Conservation (phyloP, 2,797 vertebrate genomes). For the Spizella passerina region DNA sequence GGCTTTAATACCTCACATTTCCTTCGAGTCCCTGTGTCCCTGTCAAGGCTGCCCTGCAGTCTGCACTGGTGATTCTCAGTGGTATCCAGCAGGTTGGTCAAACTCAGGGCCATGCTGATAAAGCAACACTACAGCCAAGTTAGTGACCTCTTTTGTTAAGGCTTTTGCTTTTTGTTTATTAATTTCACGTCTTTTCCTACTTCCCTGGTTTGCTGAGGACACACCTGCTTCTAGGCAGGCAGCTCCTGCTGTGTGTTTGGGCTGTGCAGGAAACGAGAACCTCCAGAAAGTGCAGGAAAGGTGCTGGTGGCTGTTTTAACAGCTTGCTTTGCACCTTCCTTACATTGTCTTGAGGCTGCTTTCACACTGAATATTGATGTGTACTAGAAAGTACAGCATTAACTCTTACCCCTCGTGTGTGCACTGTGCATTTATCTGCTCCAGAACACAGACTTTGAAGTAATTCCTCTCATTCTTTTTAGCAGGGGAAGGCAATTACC, state of each 20-base stretch:
- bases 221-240: not conserved
- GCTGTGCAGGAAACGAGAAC: not conserved
- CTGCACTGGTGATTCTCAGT: not conserved
- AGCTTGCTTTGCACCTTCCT: not conserved
- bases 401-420: not conserved
- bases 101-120: accelerated
- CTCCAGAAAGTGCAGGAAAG: not conserved
- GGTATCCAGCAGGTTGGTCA: not conserved
- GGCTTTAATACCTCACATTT: not conserved
- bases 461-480: not conserved
- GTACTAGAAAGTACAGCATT: not conserved
- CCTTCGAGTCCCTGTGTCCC: accelerated
- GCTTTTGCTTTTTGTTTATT: not conserved
- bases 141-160: not conserved
- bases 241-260: not conserved
- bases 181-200: not conserved
- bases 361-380: not conserved
- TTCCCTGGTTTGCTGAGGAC: not conserved
- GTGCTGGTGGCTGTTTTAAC: not conserved
- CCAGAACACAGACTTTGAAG: not conserved
- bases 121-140: not conserved
- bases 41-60: not conserved
- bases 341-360: not conserved
- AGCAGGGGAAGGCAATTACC: not conserved
- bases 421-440: not conserved